phyloP scores from a whole-genome alignment of 1,140 invertebrate genomes.

The Conus betulinus region DNA sequence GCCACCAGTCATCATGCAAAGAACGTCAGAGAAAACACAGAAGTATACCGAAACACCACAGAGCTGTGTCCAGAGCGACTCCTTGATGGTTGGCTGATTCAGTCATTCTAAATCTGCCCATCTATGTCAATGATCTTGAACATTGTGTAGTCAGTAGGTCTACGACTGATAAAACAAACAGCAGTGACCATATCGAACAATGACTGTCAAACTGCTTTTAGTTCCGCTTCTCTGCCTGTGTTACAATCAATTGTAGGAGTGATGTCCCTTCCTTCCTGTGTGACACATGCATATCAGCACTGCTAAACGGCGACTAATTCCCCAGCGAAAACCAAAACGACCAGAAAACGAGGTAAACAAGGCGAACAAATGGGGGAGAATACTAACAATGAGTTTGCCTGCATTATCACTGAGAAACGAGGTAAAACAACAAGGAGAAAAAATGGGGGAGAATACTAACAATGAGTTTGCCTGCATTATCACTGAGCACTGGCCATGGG shows the following conservation, averaged over 20 bases:
- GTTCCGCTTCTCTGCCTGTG: too few relatives aligned
- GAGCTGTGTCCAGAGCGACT: too few relatives aligned
- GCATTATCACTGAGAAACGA: background rate
- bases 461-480: slow-evolving; percentile 12
- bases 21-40: too few relatives aligned
- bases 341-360: background rate
- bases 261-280: background rate
- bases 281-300: slow-evolving; percentile 21
- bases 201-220: too few relatives aligned
- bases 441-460: background rate
- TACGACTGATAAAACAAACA: too few relatives aligned
- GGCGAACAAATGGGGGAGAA: background rate
- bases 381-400: background rate
- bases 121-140: too few relatives aligned
- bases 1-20: too few relatives aligned
- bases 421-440: background rate
- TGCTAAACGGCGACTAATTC: slow-evolving; percentile 20
- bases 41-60: too few relatives aligned
- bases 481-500: background rate
- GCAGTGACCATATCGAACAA: too few relatives aligned
- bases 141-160: too few relatives aligned
- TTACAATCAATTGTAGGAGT: background rate
- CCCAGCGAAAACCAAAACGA: background rate
- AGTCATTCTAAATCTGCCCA: too few relatives aligned
- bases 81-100: too few relatives aligned